Evolutionary conservation across 37 sponge, comb jelly and placozoan species (phyloP).

Genomic region (Chondrilla cf. caribensis): DNA sequence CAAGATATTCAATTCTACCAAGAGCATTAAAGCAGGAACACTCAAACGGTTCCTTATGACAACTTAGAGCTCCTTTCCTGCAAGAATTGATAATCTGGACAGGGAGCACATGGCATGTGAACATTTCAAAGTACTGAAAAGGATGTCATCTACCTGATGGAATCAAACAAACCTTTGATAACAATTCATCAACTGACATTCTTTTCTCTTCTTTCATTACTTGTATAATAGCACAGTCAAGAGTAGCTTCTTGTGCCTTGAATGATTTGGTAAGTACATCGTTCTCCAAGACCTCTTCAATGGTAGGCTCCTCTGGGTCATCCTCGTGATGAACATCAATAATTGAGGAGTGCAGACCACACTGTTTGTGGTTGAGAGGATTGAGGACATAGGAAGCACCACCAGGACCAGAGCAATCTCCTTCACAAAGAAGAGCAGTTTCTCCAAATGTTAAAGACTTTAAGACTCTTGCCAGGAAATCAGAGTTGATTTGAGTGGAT

Average conservation of each 20-base stretch:
- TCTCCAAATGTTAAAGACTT: background rate
- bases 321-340: background rate
- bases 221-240: conserved; percentile 59
- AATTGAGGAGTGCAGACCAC: background rate
- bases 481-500: background rate
- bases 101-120: background rate
- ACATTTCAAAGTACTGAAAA: background rate
- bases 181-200: conserved; percentile 54
- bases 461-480: background rate
- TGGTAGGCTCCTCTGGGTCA: background rate
- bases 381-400: background rate
- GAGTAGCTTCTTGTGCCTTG: conserved; percentile 58
- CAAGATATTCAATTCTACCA: too few species aligned
- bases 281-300: background rate
- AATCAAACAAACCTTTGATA: conserved; percentile 1
- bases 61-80: too few species aligned
- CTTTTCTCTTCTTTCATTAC: conserved; percentile 65
- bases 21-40: too few species aligned
- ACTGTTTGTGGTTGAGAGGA: background rate
- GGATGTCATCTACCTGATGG: background rate
- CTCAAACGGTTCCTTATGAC: too few species aligned
- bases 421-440: background rate
- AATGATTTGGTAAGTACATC: conserved; percentile 51
- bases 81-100: too few species aligned
- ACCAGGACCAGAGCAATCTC: background rate